These are phyloP conservation scores for Chloroclystis v-ata DNA, from an alignment of 2,888 invertebrate species.

Conservation along the genomic window DNA sequence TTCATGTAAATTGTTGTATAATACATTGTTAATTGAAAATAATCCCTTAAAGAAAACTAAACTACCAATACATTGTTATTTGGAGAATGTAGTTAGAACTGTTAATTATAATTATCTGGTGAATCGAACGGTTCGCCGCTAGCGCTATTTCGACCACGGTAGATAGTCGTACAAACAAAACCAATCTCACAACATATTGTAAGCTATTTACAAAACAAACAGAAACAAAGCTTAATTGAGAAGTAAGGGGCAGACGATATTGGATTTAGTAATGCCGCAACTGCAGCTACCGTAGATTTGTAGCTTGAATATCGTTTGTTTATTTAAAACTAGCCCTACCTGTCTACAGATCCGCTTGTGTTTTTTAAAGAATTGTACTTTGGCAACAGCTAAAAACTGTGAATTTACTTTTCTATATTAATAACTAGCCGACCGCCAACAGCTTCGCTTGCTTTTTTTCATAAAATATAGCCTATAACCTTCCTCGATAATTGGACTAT, in stretches of 20 bases:
- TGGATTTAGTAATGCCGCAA: slow-evolving; percentile 45
- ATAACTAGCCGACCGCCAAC: too few relatives aligned
- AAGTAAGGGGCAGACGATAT: slow-evolving; percentile 46
- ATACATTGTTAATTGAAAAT: background rate
- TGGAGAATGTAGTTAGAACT: background rate
- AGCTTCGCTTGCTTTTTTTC: too few relatives aligned
- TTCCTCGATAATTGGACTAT: too few relatives aligned
- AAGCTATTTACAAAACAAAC: slow-evolving; percentile 37
- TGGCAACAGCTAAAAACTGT: too few relatives aligned
- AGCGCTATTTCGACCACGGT: slow-evolving; percentile 13
- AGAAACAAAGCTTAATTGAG: slow-evolving; percentile 38
- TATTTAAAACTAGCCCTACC: background rate
- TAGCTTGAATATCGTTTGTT: slow-evolving; percentile 1
- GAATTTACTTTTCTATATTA: too few relatives aligned
- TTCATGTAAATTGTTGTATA: background rate
- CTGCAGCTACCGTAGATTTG: slow-evolving; percentile 38
- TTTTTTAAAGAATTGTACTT: too few relatives aligned
- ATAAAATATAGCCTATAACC: too few relatives aligned
- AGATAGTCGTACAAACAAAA: slow-evolving; percentile 33
- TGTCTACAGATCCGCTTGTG: too few relatives aligned
- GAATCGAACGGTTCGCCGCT: slow-evolving; percentile 11
- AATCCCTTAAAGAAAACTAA: background rate
- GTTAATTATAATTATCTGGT: slow-evolving; percentile 10
- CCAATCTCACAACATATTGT: slow-evolving; percentile 29
- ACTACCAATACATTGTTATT: background rate